A percentile compares a stretch with the other conserved stretches of the same genome.
phyloP scores from a whole-genome alignment of 1,140 invertebrate species.

The Saxidomus purpurata region DNA sequence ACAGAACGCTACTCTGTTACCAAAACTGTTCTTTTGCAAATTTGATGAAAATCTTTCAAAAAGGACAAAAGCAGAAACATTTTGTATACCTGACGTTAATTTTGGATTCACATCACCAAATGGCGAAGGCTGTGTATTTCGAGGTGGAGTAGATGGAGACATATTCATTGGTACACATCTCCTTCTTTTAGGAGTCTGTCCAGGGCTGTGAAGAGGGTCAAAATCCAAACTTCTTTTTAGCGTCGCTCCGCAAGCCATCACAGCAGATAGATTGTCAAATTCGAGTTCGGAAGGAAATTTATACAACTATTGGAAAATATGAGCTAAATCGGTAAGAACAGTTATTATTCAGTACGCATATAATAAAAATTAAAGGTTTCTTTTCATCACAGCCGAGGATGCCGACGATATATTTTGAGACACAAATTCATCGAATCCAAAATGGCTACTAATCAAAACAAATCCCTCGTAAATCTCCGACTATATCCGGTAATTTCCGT shows the following conservation, averaged over 20 bases:
- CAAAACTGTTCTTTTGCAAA: too few relatives aligned
- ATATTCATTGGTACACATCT: slow-evolving; percentile 94
- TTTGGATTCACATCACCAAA: slow-evolving; percentile 93
- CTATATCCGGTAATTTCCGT: background rate
- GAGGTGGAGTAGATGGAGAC: slow-evolving; percentile 90
- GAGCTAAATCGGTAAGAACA: background rate
- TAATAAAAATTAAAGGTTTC: background rate
- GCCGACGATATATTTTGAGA: background rate
- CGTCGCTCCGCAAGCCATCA: slow-evolving; percentile 96
- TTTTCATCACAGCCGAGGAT: background rate
- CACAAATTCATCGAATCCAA: background rate
- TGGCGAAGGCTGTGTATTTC: slow-evolving; percentile 89
- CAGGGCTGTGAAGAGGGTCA: slow-evolving; percentile 93
- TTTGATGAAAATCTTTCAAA: too few relatives aligned
- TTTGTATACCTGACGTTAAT: slow-evolving; percentile 96
- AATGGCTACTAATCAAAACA: slow-evolving; percentile 44
- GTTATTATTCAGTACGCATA: background rate
- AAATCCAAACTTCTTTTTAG: slow-evolving; percentile 96
- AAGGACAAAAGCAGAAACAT: too few relatives aligned
- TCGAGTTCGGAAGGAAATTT: background rate
- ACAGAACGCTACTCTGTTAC: too few relatives aligned
- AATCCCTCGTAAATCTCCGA: background rate
- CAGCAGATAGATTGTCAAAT: slow-evolving; percentile 18
- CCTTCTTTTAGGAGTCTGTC: slow-evolving; percentile 93
- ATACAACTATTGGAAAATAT: background rate